Conservation (phyloP, 2,797 vertebrate genomes). For the Macroramphosus scolopax region DNA sequence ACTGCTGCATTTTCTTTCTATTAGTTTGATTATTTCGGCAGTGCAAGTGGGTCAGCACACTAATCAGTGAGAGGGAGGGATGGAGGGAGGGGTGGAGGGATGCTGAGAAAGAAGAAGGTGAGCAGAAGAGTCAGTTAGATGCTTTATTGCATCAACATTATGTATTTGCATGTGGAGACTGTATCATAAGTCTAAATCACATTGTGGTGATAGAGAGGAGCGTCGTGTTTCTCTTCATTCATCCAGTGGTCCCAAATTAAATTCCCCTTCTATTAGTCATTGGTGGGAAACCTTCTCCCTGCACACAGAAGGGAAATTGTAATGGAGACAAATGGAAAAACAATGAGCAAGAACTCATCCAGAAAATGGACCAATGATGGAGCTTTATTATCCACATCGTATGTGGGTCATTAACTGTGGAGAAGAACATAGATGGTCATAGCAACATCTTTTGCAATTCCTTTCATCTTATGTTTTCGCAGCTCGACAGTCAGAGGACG, state of each 20-base stretch:
- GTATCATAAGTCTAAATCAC: neutral
- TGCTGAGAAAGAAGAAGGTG: neutral
- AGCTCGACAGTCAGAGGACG: neutral
- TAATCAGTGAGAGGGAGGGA: conserved; percentile 25
- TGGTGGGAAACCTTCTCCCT: conserved; percentile 10
- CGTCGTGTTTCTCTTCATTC: no score
- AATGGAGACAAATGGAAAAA: neutral
- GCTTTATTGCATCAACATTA: conserved; percentile 1
- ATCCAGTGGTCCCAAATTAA: conserved; percentile 8
- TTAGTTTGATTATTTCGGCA: conserved; percentile 52
- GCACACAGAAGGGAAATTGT: conserved; percentile 11
- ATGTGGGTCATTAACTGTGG: neutral
- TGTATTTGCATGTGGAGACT: neutral
- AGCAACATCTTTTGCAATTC: neutral
- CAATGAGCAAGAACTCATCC: neutral
- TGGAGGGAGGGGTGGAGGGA: neutral
- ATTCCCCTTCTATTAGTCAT: conserved; percentile 19
- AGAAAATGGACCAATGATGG: neutral
- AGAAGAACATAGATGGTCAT: neutral
- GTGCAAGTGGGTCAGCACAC: conserved; percentile 49
- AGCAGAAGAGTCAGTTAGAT: no score
- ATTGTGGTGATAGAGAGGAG: no score
- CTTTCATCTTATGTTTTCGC: neutral
- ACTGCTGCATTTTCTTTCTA: conserved; percentile 27
- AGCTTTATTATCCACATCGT: neutral